Conservation (phyloP, 2,797 vertebrate genomes). For the Poeciliopsis infans region DNA sequence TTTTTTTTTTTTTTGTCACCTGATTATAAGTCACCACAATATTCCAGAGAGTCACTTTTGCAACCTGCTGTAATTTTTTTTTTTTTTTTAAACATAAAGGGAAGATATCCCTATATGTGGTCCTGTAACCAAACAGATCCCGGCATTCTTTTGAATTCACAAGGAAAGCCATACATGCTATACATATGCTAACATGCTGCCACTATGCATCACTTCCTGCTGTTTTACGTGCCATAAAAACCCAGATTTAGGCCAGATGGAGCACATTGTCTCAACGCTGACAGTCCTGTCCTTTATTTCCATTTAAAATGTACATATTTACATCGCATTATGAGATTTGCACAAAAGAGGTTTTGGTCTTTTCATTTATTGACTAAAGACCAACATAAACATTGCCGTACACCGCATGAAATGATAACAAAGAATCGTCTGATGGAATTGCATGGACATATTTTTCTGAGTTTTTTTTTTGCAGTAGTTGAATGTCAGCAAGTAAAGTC, state of each 20-base stretch:
- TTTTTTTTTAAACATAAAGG: neutral
- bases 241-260: neutral
- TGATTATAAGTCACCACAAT: slow-evolving; percentile 14
- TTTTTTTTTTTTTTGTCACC: slow-evolving; percentile 35
- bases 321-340: neutral
- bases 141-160: neutral
- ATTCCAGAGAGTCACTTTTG: slow-evolving; percentile 27
- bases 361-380: neutral
- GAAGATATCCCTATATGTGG: neutral
- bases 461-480: no score
- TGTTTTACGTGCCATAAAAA: slow-evolving; percentile 1
- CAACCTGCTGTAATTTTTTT: neutral
- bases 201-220: neutral
- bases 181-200: neutral
- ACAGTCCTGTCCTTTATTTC: neutral
- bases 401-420: neutral
- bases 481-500: neutral
- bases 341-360: no score
- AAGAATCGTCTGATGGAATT: neutral
- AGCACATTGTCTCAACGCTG: neutral
- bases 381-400: neutral
- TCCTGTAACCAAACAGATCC: neutral
- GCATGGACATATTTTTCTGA: neutral
- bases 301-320: neutral
- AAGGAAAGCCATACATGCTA: neutral